A percentile compares a stretch with the other conserved stretches of the same genome.
Evolutionary conservation across 2,797 vertebrate genomes (phyloP).

Genomic region (Thunnus albacares): DNA sequence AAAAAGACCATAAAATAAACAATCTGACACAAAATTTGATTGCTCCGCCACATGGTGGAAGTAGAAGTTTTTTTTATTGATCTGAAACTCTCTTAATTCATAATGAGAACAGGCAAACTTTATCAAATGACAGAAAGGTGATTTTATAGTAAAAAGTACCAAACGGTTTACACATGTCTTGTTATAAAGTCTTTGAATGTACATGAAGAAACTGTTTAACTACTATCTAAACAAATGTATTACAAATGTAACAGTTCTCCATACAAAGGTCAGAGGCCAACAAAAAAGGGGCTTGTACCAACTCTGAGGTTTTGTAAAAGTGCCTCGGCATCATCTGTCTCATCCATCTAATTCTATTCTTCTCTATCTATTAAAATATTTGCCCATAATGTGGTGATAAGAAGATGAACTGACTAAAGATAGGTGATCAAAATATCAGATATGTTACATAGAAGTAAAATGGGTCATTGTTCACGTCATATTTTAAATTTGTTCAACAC

Average conservation of each 20-base stretch:
- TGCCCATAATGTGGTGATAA: no score
- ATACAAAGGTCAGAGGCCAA: no score
- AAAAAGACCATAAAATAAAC: conserved; percentile 13
- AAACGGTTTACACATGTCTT: neutral
- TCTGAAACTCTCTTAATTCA: conserved; percentile 30
- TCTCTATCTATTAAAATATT: no score
- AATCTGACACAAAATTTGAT: conserved; percentile 3
- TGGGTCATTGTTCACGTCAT: no score
- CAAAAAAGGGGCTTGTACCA: no score
- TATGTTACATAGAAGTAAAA: no score
- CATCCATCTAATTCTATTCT: no score
- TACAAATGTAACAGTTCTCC: neutral
- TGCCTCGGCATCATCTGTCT: no score
- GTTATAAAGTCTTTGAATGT: neutral
- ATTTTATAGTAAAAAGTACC: neutral
- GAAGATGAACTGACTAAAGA: no score
- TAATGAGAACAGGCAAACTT: neutral
- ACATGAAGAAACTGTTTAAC: neutral
- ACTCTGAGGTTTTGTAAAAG: no score
- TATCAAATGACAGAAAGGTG: neutral
- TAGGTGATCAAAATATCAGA: no score
- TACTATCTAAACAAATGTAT: neutral
- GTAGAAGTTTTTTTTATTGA: conserved; percentile 21
- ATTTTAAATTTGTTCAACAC: no score
- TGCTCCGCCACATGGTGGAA: conserved; percentile 16